Conservation (phyloP, 2,888 invertebrate species). For the Rhaphigaster nebulosa region DNA sequence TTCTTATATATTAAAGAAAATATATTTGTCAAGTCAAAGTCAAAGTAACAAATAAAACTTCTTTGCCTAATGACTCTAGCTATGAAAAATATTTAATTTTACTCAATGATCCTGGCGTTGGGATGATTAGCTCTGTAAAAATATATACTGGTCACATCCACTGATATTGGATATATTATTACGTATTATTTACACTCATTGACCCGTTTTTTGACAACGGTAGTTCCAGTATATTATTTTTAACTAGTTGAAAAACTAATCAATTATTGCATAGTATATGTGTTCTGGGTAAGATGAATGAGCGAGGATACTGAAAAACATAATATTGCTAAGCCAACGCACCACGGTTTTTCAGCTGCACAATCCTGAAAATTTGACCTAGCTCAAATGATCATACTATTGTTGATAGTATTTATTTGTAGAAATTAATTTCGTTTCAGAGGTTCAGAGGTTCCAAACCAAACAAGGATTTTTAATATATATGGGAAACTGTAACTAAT, state of each 20-base stretch:
- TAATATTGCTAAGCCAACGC: not conserved
- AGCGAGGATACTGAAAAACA: not conserved
- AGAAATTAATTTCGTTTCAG: not conserved
- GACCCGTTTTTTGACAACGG: not conserved
- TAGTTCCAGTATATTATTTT: not conserved
- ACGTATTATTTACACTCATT: not conserved
- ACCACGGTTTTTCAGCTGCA: not conserved
- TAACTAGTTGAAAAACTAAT: not conserved
- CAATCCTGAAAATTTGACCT: not conserved
- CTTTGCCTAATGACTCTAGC: not conserved
- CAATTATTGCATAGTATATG: not conserved
- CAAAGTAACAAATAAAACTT: constrained; percentile 3
- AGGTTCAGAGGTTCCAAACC: not conserved
- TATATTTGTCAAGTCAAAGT: constrained; percentile 1
- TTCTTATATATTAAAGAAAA: not conserved
- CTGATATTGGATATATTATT: not conserved
- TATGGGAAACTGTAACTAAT: not conserved
- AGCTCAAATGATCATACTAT: not conserved
- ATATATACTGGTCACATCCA: no score
- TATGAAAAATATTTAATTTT: not conserved
- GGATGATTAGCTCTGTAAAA: not conserved
- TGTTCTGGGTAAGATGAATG: not conserved
- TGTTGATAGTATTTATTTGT: not conserved
- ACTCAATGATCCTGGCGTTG: not conserved
- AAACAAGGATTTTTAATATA: not conserved